Evolutionary conservation across 2,113 vertebrate genomes (phyloP).

Genomic region (Asarcornis scutulata): DNA sequence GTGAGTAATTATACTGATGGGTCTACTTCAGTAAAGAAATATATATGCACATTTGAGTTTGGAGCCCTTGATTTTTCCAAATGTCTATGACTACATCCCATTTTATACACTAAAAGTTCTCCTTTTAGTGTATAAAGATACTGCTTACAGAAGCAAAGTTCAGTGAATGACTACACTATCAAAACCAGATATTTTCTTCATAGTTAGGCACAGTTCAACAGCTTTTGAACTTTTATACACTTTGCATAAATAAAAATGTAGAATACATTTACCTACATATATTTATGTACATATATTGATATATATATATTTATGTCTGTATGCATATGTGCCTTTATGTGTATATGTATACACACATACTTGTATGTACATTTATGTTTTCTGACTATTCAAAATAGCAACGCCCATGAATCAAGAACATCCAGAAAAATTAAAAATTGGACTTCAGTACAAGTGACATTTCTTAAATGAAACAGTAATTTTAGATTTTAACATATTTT

Average conservation of each 20-base stretch:
- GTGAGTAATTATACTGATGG: not conserved
- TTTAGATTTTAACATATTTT: not conserved
- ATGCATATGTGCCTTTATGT: not conserved
- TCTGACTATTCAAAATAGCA: not conserved
- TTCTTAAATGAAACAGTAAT: not conserved
- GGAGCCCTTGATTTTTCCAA: not conserved
- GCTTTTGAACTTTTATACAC: not conserved
- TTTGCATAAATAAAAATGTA: not conserved
- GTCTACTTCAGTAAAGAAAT: conserved; percentile 1
- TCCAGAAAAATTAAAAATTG: not conserved
- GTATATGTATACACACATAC: not conserved
- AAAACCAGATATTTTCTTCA: not conserved
- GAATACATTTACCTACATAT: not conserved
- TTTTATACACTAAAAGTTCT: not conserved
- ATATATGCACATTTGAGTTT: not conserved
- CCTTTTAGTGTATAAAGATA: not conserved
- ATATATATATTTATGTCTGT: not conserved
- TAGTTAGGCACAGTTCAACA: not conserved
- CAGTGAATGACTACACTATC: not conserved
- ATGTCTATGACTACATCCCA: not conserved
- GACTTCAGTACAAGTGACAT: not conserved
- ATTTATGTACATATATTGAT: not conserved
- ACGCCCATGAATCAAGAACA: not conserved
- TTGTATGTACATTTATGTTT: not conserved
- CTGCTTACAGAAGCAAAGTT: not conserved